Base-by-base conservation (phyloP, 2,888 invertebrate genomes). In the Andrena trimmerana region DNA sequence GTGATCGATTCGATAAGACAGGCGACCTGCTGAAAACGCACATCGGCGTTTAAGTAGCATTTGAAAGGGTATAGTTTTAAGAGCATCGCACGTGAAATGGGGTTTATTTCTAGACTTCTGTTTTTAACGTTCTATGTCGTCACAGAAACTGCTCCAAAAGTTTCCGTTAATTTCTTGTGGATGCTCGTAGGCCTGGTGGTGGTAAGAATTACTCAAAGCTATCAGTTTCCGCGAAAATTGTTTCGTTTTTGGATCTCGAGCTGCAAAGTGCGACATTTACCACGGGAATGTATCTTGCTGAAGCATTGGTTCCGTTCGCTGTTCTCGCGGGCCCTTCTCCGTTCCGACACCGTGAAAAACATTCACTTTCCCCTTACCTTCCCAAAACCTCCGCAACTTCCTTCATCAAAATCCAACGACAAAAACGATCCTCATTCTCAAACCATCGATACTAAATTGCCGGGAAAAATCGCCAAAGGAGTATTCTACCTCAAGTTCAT, bases 311-410 rank as follows among this genome's bases (percentile, higher is more conserved):
- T 70, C 42, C 31, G 36, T 80, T 66, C 29, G 33, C 29, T 57
- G 71, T 72, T 80, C 81, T 72, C 72, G 81, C 57, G 54, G 36
- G n/a, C 48, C 54, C 29, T 13, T n/a, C 60, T 62, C 48, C 63
- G 13, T 62, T 24, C 20, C 24, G 0, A 10, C 13, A 20, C 7
- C 1, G 42, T 42, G 42, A 13, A 42, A 42, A 42, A 42, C 4
- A 3, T 13, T 13, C 42, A 16, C 42, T 27, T 36, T 48, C 42
- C 6, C 16, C 36, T 1, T 20, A 29, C 2, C 27, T n/a, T 20
- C 20, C 24, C 20, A 24, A 62, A 62, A 24, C 13, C 10, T 27
- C 10, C n/a, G 10, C 13, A 52, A 24, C 20, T 62, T 42, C 16
- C 20, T 62, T 42, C 16, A 5, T 42, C 42, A 16, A 42, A 42